These are phyloP conservation scores for Bovichtus diacanthus DNA, from an alignment of 2,797 vertebrate genomes.

Conservation along the genomic window DNA sequence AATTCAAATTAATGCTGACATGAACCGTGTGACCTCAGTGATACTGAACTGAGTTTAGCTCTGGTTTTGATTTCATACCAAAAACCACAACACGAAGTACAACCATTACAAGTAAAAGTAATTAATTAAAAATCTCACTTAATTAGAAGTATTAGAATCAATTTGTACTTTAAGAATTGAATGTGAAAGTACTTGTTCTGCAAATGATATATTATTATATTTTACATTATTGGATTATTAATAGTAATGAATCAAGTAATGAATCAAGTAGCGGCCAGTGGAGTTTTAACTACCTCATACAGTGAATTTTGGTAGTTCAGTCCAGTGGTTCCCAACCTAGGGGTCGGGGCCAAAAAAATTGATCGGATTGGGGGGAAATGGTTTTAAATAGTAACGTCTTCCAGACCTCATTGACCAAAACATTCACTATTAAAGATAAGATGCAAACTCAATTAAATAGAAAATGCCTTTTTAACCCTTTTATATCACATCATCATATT, in stretches of 20 bases:
- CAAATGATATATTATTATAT: neutral
- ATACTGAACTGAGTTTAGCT: slow-evolving; percentile 18
- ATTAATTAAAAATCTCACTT: neutral
- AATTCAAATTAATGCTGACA: slow-evolving; percentile 51
- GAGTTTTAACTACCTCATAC: neutral
- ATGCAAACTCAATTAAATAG: too few species aligned
- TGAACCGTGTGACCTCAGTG: slow-evolving; percentile 53
- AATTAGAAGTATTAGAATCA: neutral
- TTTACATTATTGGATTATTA: neutral
- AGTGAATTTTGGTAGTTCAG: neutral
- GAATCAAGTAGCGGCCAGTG: neutral
- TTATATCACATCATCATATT: too few species aligned
- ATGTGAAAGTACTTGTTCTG: neutral
- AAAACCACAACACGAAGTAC: neutral
- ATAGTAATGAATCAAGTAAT: neutral
- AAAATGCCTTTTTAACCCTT: too few species aligned
- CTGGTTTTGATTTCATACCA: neutral
- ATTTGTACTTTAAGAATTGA: neutral
- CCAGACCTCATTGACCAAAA: neutral
- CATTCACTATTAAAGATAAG: neutral
- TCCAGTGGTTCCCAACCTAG: neutral
- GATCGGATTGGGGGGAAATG: too few species aligned
- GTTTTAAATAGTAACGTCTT: slow-evolving; percentile 6
- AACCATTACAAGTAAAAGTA: neutral
- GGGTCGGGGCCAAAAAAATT: too few species aligned